A percentile compares a stretch with the other conserved stretches of the same genome.
phyloP scores from a whole-genome alignment of 2,113 vertebrate genomes.

The Tympanuchus pallidicinctus region DNA sequence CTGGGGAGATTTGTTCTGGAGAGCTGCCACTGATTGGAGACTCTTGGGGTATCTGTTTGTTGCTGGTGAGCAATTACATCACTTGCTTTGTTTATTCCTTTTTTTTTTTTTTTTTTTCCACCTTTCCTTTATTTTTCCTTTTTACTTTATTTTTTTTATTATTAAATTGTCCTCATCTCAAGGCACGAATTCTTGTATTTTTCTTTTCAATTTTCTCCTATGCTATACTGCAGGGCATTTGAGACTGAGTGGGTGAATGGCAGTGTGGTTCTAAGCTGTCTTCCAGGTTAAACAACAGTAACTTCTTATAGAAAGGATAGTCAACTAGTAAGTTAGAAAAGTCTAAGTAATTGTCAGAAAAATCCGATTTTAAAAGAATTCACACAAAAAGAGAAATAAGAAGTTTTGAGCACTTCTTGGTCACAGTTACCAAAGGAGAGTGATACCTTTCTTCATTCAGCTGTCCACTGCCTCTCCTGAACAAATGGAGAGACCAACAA shows the following conservation, averaged over 20 bases:
- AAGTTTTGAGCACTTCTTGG: not conserved
- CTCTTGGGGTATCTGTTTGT: not conserved
- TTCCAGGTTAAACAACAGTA: not conserved
- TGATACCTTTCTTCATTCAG: not conserved
- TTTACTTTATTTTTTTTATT: not conserved
- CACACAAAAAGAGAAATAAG: not conserved
- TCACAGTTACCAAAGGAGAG: not conserved
- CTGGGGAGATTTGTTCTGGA: not conserved
- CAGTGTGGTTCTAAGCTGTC: not conserved
- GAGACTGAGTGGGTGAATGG: not conserved
- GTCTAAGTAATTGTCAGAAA: not conserved
- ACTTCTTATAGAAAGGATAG: not conserved
- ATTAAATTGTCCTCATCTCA: too few relatives aligned
- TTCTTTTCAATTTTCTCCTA: not conserved
- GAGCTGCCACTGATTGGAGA: not conserved
- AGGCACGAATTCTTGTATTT: not conserved
- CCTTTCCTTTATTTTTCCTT: not conserved
- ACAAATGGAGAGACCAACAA: not conserved
- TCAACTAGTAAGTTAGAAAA: not conserved
- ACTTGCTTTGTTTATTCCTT: not conserved
- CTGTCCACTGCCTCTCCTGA: not conserved
- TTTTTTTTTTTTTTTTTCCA: too few relatives aligned
- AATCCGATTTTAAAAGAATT: not conserved
- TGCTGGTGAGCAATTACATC: not conserved
- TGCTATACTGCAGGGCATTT: not conserved